Percentiles rank a stretch among this genome's conserved stretches.
phyloP scores from a whole-genome alignment of 2,888 invertebrate species.

The Plagodis pulveraria region DNA sequence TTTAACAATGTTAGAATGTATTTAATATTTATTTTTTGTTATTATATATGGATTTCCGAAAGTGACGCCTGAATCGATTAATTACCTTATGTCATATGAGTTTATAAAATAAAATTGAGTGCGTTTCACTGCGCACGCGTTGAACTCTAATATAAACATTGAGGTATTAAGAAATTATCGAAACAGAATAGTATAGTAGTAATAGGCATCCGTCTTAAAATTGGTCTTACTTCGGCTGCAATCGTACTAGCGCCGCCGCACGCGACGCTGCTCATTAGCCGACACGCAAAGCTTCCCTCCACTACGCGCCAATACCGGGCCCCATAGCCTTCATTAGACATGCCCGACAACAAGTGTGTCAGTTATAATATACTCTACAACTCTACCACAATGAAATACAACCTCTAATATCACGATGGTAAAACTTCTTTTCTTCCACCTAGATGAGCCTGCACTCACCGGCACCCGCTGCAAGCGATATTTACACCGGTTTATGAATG shows the following conservation, averaged over 20 bases:
- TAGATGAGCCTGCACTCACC: conserved; percentile 25
- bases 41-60: too few species aligned
- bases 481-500: conserved; percentile 37
- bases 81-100: neutral
- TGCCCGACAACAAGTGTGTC: conserved; percentile 53
- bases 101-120: neutral
- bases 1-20: too few species aligned
- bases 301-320: conserved; percentile 32
- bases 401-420: conserved; percentile 20
- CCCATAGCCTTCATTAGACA: conserved; percentile 63
- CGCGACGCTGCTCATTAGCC: conserved; percentile 78
- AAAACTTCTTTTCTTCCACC: conserved; percentile 7
- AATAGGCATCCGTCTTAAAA: conserved; percentile 27
- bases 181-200: conserved; percentile 18
- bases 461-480: conserved; percentile 32
- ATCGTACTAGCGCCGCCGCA: conserved; percentile 54
- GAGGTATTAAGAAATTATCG: conserved; percentile 20
- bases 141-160: conserved; percentile 23
- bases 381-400: conserved; percentile 55
- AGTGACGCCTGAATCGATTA: neutral
- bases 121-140: conserved; percentile 18
- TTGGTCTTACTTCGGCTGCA: conserved; percentile 65
- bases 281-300: conserved; percentile 65
- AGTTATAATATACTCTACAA: conserved; percentile 40
- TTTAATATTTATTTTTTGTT: too few species aligned